Evolutionary conservation across 1,140 invertebrate species (phyloP).

Genomic region (Dendrolimus punctatus): DNA sequence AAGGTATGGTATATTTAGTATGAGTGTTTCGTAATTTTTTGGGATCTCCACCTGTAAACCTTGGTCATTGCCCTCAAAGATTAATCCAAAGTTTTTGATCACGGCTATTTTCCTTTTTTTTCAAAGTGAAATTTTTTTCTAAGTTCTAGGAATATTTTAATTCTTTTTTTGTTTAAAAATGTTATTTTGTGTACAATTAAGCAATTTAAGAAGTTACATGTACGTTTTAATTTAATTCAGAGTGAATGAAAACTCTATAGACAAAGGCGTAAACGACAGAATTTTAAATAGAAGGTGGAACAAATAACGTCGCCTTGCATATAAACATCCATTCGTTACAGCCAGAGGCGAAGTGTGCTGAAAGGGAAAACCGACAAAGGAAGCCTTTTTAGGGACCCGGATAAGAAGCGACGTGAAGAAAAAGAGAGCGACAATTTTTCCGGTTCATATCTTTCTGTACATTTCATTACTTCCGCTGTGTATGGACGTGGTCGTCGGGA

Average conservation of each 20-base stretch:
- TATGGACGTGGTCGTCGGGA: slow-evolving; percentile 42
- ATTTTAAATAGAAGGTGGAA: slow-evolving; percentile 12
- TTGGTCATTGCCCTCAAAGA: no score
- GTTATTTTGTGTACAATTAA: no score
- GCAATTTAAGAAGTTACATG: no score
- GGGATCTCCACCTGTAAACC: no score
- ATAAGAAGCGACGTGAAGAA: slow-evolving; percentile 47
- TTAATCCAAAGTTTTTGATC: no score
- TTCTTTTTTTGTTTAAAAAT: no score
- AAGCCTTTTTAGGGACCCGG: slow-evolving; percentile 38
- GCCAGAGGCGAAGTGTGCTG: slow-evolving; percentile 23
- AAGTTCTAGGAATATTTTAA: no score
- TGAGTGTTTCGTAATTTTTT: no score
- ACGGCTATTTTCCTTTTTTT: no score
- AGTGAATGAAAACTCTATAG: not conserved
- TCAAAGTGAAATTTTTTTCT: no score
- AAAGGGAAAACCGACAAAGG: slow-evolving; percentile 39
- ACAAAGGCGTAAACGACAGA: slow-evolving; percentile 4
- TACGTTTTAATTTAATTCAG: no score
- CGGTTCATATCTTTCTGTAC: slow-evolving; percentile 66
- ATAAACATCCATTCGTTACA: slow-evolving; percentile 27
- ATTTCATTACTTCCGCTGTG: slow-evolving; percentile 69
- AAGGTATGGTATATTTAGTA: no score
- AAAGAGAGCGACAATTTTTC: slow-evolving; percentile 65
- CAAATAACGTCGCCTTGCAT: slow-evolving; percentile 23